Percentiles rank a stretch among this genome's conserved stretches.
Evolutionary conservation across 1,140 invertebrate genomes (phyloP).

Genomic region (Lysiphlebus fabarum): DNA sequence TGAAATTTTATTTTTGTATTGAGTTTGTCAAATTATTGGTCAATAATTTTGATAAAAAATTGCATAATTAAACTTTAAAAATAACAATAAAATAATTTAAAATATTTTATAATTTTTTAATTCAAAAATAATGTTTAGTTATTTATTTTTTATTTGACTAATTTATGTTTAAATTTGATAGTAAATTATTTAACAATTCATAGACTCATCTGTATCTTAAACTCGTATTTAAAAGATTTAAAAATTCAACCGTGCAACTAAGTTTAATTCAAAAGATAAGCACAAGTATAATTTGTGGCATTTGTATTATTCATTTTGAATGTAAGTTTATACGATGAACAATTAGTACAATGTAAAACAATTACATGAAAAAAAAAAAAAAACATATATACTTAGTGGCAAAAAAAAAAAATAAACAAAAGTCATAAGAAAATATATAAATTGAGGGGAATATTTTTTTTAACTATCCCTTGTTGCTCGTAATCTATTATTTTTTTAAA

Average conservation of each 20-base stretch:
- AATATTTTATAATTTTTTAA: no score
- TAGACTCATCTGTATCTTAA: no score
- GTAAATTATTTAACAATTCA: no score
- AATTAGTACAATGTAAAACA: not conserved
- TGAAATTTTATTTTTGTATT: no score
- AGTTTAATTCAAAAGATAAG: conserved; percentile 48
- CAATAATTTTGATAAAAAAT: no score
- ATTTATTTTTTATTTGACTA: no score
- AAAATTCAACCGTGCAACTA: not conserved
- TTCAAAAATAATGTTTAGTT: no score
- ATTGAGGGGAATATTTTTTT: conserved; percentile 12
- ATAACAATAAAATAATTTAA: no score
- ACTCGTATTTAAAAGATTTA: no score
- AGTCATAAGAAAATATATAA: not conserved
- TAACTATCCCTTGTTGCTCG: conserved; percentile 51
- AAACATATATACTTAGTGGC: not conserved
- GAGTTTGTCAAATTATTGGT: no score
- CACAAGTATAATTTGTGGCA: conserved; percentile 44
- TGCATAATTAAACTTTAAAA: no score
- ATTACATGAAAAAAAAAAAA: not conserved
- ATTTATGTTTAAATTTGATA: no score
- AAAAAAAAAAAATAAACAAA: conserved; percentile 2
- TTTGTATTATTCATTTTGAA: conserved; percentile 38
- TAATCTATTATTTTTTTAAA: conserved; percentile 45
- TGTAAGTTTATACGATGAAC: conserved; percentile 6